Conservation (phyloP, 2,113 vertebrate genomes). For the Oreocharis arfaki region DNA sequence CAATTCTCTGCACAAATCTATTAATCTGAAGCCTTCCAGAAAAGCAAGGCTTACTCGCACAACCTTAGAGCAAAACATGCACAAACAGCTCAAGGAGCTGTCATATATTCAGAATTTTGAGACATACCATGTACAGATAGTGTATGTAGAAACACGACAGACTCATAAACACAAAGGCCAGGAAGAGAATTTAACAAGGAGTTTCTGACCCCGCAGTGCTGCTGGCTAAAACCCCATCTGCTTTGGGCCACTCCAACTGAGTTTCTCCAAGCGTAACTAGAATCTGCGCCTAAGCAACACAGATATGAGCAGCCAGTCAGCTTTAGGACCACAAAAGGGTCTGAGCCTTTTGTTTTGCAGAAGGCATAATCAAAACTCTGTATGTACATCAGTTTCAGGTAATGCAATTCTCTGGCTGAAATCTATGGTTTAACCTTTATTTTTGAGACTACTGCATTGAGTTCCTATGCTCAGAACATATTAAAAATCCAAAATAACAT, state of each 20-base stretch:
- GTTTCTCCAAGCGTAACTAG: background rate
- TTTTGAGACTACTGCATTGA: background rate
- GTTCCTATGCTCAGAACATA: background rate
- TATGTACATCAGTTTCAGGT: background rate
- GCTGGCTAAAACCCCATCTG: background rate
- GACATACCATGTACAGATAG: background rate
- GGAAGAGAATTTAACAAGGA: background rate
- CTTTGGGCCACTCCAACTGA: background rate
- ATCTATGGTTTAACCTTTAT: background rate
- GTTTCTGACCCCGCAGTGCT: background rate
- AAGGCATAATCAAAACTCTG: background rate
- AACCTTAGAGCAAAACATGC: background rate
- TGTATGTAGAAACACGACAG: background rate
- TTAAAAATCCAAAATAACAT: background rate
- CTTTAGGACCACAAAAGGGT: background rate
- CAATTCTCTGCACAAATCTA: background rate
- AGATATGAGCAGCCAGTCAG: background rate
- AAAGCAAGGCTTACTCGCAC: background rate
- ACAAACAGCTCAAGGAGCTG: background rate
- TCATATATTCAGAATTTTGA: background rate
- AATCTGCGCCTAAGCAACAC: background rate
- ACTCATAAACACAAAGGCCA: background rate
- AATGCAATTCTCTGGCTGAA: background rate
- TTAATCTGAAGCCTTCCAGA: constrained; percentile 1
- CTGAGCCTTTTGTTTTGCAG: background rate